Percentiles rank a stretch among this genome's conserved stretches.
These are phyloP conservation scores for Mya arenaria DNA, from an alignment of 1,140 invertebrate genomes.

Conservation along the genomic window DNA sequence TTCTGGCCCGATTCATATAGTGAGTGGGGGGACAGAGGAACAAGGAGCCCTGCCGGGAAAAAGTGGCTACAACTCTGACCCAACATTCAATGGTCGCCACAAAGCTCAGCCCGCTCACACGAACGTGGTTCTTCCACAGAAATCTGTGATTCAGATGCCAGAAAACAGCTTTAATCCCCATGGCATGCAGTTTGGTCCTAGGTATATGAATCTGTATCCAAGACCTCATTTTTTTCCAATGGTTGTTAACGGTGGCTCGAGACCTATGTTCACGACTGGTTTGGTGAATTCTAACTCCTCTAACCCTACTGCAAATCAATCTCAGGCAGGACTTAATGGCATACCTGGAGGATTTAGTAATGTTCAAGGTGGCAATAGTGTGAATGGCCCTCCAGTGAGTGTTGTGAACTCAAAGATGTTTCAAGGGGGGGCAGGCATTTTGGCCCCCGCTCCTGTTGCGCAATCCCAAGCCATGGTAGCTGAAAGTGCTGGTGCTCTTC, in stretches of 20 bases:
- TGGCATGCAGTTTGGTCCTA: too few relatives aligned
- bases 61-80: conserved; percentile 51
- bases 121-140: conserved; percentile 18
- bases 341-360: too few relatives aligned
- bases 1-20: background rate
- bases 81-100: conserved; percentile 11
- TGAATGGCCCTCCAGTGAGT: too few relatives aligned
- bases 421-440: background rate
- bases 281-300: background rate
- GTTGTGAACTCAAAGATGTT: too few relatives aligned
- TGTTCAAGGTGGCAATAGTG: background rate
- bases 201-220: background rate
- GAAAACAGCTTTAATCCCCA: conserved; percentile 33
- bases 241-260: background rate
- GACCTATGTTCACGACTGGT: background rate
- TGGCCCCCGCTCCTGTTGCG: background rate
- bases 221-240: conserved; percentile 17
- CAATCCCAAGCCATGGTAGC: background rate
- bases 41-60: background rate
- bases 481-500: background rate
- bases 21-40: background rate
- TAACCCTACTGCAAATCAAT: background rate
- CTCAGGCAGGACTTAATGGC: too few relatives aligned
- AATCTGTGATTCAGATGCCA: conserved; percentile 37
- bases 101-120: conserved; percentile 37